Base-by-base conservation (phyloP, 2,797 vertebrate genomes). In the Crocodylus rhombifer region DNA sequence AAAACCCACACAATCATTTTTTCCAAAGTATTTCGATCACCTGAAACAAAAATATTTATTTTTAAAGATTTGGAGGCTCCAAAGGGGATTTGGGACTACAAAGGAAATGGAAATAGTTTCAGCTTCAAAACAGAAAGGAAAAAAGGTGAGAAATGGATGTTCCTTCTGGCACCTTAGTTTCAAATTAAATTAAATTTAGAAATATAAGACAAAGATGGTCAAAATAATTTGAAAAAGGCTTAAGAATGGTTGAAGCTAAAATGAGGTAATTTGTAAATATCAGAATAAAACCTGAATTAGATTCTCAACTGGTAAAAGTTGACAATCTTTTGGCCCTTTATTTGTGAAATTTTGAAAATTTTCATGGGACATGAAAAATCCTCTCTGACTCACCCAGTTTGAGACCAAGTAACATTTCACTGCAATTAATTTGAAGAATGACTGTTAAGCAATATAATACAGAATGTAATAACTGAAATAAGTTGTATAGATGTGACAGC, bases 401-500 rank as follows among this genome's bases (percentile, higher is more conserved):
- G 6, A 2, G 3, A 75, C 65, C 26, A 42, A 36, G 6, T 77
- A 81, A 33, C 60, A 4, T 20, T 87, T 79, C 67, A 16, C 67
- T 86, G 25, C 78, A 61, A 58, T 5, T 67, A 23, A 16, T 42
- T 25, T 91, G 82, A 88, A 86, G 65, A 82, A 91, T 57, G 42
- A 7, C 79, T 85, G 17, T 20, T 88, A 92, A 95, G 90, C 36
- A 55, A 63, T 76, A 36, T 12, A 91, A 86, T 36, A 30, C 14
- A 63, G 73, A 82, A 86, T 65, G 75, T 81, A 88, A 90, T 91
- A 60, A 93, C 64, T 11, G 15, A 92, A 92, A 89, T 81, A 87
- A 61, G 83, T 91, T 86, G 92, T 88, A 85, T 42, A 82, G 14
- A 84, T 93, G 9, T 78, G 73, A 76, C 62, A 87, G 63, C 33